Conservation (phyloP, 2,113 vertebrate genomes). For the Sialia sialis region DNA sequence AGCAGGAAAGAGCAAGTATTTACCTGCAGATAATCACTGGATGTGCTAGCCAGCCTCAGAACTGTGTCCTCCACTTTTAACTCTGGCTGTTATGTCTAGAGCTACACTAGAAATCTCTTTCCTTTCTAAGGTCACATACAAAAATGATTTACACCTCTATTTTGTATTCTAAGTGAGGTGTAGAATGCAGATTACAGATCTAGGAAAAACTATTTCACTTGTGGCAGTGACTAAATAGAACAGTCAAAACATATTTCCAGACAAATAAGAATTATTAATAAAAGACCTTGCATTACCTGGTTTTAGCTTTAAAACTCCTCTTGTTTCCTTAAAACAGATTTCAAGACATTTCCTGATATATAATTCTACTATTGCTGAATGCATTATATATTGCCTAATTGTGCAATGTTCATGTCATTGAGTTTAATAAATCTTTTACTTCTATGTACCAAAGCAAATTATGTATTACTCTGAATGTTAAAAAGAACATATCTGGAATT, state of each 20-base stretch:
- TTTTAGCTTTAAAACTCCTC: neutral
- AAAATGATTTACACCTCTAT: neutral
- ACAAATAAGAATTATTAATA: neutral
- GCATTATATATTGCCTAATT: neutral
- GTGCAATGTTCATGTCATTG: neutral
- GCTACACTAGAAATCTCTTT: neutral
- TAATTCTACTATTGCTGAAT: neutral
- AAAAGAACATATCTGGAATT: neutral
- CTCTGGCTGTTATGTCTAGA: neutral
- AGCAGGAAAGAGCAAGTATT: neutral
- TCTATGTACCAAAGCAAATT: neutral
- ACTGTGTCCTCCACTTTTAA: neutral
- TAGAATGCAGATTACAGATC: neutral
- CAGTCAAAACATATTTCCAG: slow-evolving; percentile 19
- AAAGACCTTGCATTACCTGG: neutral
- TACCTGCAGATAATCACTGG: slow-evolving; percentile 42
- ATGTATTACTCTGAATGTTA: neutral
- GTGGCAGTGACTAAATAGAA: neutral
- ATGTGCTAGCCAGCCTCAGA: neutral
- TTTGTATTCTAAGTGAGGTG: neutral
- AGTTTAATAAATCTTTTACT: neutral
- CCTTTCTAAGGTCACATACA: neutral
- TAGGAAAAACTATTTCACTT: neutral
- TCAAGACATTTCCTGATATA: neutral
- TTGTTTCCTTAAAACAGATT: neutral